Evolutionary conservation across 2,888 invertebrate genomes (phyloP).

Genomic region (Macrophya alboannulata): DNA sequence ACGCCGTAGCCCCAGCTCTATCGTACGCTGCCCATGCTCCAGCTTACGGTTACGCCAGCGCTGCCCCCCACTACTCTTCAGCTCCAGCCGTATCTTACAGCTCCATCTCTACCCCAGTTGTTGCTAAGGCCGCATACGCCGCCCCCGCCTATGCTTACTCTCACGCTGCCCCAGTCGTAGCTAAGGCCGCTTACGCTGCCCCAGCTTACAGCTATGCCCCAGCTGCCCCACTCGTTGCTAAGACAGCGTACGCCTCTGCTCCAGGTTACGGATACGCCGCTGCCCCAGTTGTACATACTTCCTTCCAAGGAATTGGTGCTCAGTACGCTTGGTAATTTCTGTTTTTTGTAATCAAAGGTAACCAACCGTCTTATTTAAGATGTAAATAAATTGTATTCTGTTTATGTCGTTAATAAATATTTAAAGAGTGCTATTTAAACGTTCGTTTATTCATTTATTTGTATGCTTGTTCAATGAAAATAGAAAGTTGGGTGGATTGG

Average conservation of each 20-base stretch:
- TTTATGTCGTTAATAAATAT: slow-evolving; percentile 41
- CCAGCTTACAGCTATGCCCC: slow-evolving; percentile 58
- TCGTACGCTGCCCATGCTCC: slow-evolving; percentile 62
- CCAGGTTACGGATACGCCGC: slow-evolving; percentile 56
- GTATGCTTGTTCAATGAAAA: neutral
- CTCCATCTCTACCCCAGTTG: slow-evolving; percentile 59
- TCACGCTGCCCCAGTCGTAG: slow-evolving; percentile 58
- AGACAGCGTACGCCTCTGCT: slow-evolving; percentile 60
- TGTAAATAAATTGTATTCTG: slow-evolving; percentile 40
- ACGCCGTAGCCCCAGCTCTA: slow-evolving; percentile 52
- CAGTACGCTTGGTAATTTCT: slow-evolving; percentile 70
- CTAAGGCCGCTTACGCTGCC: slow-evolving; percentile 60
- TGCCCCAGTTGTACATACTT: slow-evolving; percentile 64
- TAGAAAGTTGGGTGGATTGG: neutral
- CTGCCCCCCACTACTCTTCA: slow-evolving; percentile 61
- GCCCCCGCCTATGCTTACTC: slow-evolving; percentile 58
- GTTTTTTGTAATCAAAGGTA: neutral
- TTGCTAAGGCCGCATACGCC: slow-evolving; percentile 64
- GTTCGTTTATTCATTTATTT: neutral
- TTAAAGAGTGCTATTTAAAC: slow-evolving; percentile 38
- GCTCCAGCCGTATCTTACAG: slow-evolving; percentile 58
- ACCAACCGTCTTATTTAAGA: slow-evolving; percentile 24
- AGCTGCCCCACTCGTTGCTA: slow-evolving; percentile 60
- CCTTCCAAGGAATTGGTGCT: slow-evolving; percentile 69
- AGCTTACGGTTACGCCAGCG: slow-evolving; percentile 61